Base-by-base conservation (phyloP, 2,797 vertebrate genomes). In the Esox masquinongy region DNA sequence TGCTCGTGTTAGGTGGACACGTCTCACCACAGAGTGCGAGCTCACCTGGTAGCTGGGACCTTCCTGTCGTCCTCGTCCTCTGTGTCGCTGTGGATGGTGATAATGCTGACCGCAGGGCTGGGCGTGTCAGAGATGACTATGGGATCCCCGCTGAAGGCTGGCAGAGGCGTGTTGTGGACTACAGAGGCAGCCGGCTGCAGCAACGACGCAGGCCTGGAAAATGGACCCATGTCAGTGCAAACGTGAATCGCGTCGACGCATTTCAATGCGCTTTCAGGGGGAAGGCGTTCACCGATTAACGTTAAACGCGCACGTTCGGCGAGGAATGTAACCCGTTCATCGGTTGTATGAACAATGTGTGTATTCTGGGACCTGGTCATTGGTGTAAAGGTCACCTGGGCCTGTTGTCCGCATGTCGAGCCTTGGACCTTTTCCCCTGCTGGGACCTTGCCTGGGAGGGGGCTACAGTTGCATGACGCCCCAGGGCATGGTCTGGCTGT, bases 31-130 rank as follows among this genome's bases (percentile, higher is more conserved):
- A 22, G 24, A 34, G 64, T 24, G 53, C 19, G 26, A 72, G 19
- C 83, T 85, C 91, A 99, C 97, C 96, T 96, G 79, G 82, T 89
- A 76, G 96, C 94, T 11, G 96, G 95, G 82, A 94, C 95, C 88
- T 98, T 99, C 86, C 92, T 95, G 88, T 99, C 97, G 22, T 97
- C 97, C 74, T 99, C 98, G n/a, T 99, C 97, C 47, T 99, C 98
- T 0, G 97, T 98, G 92, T 99, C 98, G 0, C 98, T 99, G 90
- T 97, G 96, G 87, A 99, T 99, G 87, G 97, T 99, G 92, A 99
- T 99, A 92, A 99, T 97, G 81, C 97, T 99, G 91, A 98, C 95
- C 0, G 97, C 96, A 0, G 98, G 98, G 85, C 97, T 99, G 0
- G 98, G 98, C 0, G 98, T 99, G 90, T 99, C 98, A 0, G 97